Conservation (phyloP, 2,888 invertebrate genomes). For the Adineta ricciae region DNA sequence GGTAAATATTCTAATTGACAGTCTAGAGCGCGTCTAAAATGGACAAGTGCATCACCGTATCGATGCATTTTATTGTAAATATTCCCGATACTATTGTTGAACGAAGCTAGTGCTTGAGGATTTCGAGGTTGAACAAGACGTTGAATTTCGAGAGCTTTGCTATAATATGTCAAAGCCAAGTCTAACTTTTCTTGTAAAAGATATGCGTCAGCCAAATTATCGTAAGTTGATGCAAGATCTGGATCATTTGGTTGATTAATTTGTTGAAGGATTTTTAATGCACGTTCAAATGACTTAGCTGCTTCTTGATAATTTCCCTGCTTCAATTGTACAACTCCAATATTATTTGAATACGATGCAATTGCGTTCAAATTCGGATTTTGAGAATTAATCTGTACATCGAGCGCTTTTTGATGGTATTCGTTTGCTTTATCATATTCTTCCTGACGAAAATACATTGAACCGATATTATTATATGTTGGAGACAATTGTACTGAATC, state of each 20-base stretch:
- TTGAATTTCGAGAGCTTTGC: not conserved
- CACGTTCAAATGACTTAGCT: not conserved
- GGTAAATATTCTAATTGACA: not conserved
- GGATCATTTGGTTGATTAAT: not conserved
- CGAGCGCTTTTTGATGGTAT: not conserved
- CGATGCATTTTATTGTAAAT: not conserved
- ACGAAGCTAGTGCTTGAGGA: not conserved
- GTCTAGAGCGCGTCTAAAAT: not conserved
- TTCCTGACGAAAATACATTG: constrained; percentile 12
- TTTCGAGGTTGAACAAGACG: not conserved
- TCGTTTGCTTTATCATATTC: not conserved
- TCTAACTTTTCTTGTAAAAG: not conserved
- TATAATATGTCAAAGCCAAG: not conserved
- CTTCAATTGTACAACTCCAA: not conserved
- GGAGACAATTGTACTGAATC: not conserved
- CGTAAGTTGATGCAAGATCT: not conserved
- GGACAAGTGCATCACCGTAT: not conserved
- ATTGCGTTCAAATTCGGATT: not conserved
- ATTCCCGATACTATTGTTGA: not conserved
- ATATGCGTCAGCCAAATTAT: not conserved
- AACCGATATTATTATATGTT: constrained; percentile 17
- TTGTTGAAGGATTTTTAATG: not conserved
- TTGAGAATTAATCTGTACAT: not conserved
- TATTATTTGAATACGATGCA: not conserved
- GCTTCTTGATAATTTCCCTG: not conserved